Evolutionary conservation across 2,888 invertebrate genomes (phyloP).

Genomic region (Habrosyne pyritoides): DNA sequence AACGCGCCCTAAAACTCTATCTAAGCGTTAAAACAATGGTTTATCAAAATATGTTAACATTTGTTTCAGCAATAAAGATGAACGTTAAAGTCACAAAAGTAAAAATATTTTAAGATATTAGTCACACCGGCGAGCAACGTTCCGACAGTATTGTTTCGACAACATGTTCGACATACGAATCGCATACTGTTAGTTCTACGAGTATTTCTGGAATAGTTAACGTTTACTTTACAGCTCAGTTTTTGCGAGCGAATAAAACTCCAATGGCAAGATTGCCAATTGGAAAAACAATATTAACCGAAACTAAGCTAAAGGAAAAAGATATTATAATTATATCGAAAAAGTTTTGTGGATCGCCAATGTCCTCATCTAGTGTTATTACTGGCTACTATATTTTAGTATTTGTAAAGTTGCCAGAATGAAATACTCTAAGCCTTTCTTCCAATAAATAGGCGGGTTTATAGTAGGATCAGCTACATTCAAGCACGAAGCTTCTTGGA

Average conservation of each 20-base stretch:
- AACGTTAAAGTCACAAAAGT: slow-evolving; percentile 53
- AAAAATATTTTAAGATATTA: slow-evolving; percentile 67
- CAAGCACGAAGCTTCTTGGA: slow-evolving; percentile 42
- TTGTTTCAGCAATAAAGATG: slow-evolving; percentile 51
- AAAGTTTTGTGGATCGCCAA: background rate
- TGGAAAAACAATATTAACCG: slow-evolving; percentile 31
- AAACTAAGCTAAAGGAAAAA: background rate
- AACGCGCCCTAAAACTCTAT: slow-evolving; percentile 30
- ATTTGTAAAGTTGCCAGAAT: background rate
- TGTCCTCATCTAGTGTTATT: background rate
- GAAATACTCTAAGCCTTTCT: background rate
- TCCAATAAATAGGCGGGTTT: background rate
- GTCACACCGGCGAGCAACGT: slow-evolving; percentile 55
- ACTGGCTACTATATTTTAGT: background rate
- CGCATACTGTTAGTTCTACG: slow-evolving; percentile 59
- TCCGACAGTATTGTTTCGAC: slow-evolving; percentile 68
- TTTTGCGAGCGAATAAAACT: slow-evolving; percentile 65
- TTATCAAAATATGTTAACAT: slow-evolving; percentile 46
- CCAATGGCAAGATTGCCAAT: slow-evolving; percentile 46
- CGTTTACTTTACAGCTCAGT: slow-evolving; percentile 62
- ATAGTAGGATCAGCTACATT: background rate
- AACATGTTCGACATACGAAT: slow-evolving; percentile 67
- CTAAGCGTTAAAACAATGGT: slow-evolving; percentile 33
- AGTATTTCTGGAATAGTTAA: slow-evolving; percentile 64
- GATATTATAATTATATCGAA: background rate